phyloP scores from a whole-genome alignment of 2,888 invertebrate genomes.

The Clusia tigrina region DNA sequence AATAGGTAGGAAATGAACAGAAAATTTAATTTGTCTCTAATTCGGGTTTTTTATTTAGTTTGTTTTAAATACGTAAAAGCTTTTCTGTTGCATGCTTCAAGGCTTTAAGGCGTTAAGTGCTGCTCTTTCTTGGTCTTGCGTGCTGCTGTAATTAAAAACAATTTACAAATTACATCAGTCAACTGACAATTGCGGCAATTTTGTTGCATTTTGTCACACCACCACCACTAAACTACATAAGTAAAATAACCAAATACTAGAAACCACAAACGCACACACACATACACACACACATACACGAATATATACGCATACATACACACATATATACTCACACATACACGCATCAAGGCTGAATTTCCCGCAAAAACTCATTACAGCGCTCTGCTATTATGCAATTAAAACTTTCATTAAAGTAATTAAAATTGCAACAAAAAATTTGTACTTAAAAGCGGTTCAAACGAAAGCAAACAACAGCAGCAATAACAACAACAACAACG shows the following conservation, averaged over 20 bases:
- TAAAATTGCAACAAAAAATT: constrained; percentile 59
- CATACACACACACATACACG: constrained; percentile 5
- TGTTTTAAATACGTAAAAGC: too few species aligned
- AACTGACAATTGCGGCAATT: constrained; percentile 7
- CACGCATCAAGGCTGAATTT: constrained; percentile 23
- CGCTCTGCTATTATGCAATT: constrained; percentile 57
- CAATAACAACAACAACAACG: not conserved
- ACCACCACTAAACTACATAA: not conserved
- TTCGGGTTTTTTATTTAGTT: too few species aligned
- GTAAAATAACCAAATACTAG: not conserved
- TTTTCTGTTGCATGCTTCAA: too few species aligned
- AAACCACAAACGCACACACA: constrained; percentile 4
- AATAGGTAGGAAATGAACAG: too few species aligned
- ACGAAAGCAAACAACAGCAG: not conserved
- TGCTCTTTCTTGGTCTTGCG: too few species aligned
- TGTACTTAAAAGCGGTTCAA: too few species aligned
- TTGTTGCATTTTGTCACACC: not conserved
- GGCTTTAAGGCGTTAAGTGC: too few species aligned
- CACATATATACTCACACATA: not conserved
- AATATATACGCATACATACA: constrained; percentile 3
- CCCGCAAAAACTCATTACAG: constrained; percentile 55
- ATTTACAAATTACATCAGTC: too few species aligned
- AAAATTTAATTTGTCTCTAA: too few species aligned
- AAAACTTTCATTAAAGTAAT: constrained; percentile 64
- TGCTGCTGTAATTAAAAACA: too few species aligned